Evolutionary conservation across 1,140 invertebrate genomes (phyloP).

Genomic region (Odontomachus brunneus): DNA sequence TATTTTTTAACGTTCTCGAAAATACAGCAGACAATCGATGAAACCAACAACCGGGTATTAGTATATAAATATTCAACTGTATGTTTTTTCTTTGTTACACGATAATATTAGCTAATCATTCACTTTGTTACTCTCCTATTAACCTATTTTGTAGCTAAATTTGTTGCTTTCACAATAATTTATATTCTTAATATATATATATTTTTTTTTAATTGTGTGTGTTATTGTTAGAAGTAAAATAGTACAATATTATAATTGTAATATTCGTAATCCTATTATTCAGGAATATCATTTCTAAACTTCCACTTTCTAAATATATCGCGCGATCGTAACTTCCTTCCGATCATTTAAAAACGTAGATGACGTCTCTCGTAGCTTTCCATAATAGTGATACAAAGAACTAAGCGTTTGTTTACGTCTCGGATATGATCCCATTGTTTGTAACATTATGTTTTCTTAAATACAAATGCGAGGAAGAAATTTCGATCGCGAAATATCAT

Average conservation of each 20-base stretch:
- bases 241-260: constrained; percentile 63
- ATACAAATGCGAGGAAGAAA: constrained; percentile 32
- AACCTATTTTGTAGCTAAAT: constrained; percentile 84
- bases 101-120: constrained; percentile 82
- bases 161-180: constrained; percentile 84
- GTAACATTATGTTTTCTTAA: constrained; percentile 42
- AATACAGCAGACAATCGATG: constrained; percentile 39
- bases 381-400: constrained; percentile 21
- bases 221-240: constrained; percentile 82
- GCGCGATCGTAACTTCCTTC: constrained; percentile 69
- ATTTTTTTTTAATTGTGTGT: constrained; percentile 76
- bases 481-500: constrained; percentile 56
- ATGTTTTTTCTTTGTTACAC: constrained; percentile 75
- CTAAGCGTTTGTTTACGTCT: constrained; percentile 3
- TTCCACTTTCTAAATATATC: constrained; percentile 39
- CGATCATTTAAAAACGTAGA: constrained; percentile 51
- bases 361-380: neutral
- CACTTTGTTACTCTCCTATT: constrained; percentile 85
- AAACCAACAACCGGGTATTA: constrained; percentile 81
- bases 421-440: constrained; percentile 55
- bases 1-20: constrained; percentile 19
- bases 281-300: constrained; percentile 74
- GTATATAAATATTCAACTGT: constrained; percentile 81
- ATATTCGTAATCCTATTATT: constrained; percentile 75
- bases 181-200: constrained; percentile 78